These are phyloP conservation scores for Cyprinodon variegatus DNA, from an alignment of 2,113 vertebrate genomes.

Conservation along the genomic window DNA sequence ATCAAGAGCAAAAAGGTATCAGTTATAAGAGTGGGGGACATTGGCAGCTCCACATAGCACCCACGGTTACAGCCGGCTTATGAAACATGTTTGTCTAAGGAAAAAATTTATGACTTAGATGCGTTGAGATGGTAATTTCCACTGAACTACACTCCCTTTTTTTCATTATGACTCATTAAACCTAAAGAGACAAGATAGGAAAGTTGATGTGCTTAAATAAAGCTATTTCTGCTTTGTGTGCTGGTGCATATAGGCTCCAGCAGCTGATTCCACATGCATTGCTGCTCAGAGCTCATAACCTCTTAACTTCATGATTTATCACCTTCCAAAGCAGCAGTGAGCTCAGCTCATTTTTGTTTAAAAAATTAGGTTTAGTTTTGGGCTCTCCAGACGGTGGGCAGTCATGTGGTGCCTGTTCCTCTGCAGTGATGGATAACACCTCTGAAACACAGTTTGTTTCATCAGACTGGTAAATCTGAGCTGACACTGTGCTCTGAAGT, in stretches of 20 bases:
- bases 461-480: slow-evolving; percentile 26
- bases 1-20: slow-evolving; percentile 24
- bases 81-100: slow-evolving; percentile 29
- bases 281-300: neutral
- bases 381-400: neutral
- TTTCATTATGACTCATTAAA: slow-evolving; percentile 11
- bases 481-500: slow-evolving; percentile 6
- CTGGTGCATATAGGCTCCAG: neutral
- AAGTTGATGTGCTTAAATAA: neutral
- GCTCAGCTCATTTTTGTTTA: slow-evolving; percentile 5
- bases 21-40: slow-evolving; percentile 25
- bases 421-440: slow-evolving; percentile 10
- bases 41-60: slow-evolving; percentile 39
- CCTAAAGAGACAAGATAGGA: neutral
- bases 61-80: neutral
- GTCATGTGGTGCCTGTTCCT: slow-evolving; percentile 10
- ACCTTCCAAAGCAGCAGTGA: slow-evolving; percentile 7
- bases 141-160: neutral
- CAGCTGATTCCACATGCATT: slow-evolving; percentile 5
- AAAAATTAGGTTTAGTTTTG: slow-evolving; percentile 13
- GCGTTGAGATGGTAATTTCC: neutral
- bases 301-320: slow-evolving; percentile 12
- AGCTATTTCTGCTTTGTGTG: neutral
- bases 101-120: neutral
- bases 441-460: slow-evolving; percentile 3